Percentiles rank a stretch among this genome's conserved stretches.
Evolutionary conservation across 2,888 invertebrate genomes (phyloP).

Genomic region (Diaphora mendica): DNA sequence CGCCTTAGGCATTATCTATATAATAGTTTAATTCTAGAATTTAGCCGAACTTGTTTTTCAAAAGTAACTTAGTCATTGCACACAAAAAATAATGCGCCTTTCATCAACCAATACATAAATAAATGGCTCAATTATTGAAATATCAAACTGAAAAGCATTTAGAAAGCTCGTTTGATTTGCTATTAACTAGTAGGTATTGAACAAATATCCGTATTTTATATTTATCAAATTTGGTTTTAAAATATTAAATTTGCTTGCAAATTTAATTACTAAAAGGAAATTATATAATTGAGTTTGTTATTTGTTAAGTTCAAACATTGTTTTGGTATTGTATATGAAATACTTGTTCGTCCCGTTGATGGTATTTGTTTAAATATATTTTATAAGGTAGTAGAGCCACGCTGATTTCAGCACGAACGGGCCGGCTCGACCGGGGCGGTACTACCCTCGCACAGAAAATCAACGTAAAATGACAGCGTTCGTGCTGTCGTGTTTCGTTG

Average conservation of each 20-base stretch:
- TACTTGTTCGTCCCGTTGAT: background rate
- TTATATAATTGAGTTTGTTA: background rate
- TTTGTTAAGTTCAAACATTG: background rate
- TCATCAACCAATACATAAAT: background rate
- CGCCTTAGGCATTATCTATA: too few species aligned
- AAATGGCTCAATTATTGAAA: constrained; percentile 39
- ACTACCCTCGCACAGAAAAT: too few species aligned
- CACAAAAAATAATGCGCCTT: background rate
- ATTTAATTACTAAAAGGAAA: background rate
- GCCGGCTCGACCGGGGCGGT: too few species aligned
- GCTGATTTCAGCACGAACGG: too few species aligned
- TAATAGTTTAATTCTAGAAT: too few species aligned
- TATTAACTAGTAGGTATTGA: constrained; percentile 19
- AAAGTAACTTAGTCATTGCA: background rate
- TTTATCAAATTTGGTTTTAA: background rate
- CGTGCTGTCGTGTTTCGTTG: too few species aligned
- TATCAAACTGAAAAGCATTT: constrained; percentile 33
- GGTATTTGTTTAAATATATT: too few species aligned
- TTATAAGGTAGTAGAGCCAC: too few species aligned
- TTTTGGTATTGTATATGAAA: background rate
- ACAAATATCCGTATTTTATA: background rate
- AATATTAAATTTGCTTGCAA: background rate
- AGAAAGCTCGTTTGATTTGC: constrained; percentile 30
- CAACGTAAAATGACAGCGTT: too few species aligned
- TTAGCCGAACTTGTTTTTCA: background rate